These are phyloP conservation scores for Dipus sagitta DNA, from an alignment of 2,797 vertebrate genomes.

Conservation along the genomic window DNA sequence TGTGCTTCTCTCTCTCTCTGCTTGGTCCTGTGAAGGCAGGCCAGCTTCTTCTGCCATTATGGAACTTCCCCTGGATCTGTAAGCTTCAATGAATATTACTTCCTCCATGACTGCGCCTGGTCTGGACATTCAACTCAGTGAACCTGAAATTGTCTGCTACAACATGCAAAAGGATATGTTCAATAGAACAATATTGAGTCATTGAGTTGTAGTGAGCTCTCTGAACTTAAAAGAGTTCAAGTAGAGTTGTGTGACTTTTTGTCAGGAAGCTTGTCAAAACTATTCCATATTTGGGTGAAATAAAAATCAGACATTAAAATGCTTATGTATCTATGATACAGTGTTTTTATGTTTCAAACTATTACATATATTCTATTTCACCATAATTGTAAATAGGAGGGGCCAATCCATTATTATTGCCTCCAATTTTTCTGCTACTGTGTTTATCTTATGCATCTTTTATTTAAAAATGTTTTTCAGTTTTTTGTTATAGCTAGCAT, in stretches of 20 bases:
- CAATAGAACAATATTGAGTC: background rate
- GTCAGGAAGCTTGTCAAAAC: background rate
- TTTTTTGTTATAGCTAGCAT: background rate
- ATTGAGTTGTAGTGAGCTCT: background rate
- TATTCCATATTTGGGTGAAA: background rate
- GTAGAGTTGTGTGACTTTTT: background rate
- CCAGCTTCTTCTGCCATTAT: too few relatives aligned
- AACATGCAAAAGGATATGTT: background rate
- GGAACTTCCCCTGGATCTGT: too few relatives aligned
- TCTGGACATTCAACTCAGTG: too few relatives aligned
- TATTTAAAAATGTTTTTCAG: slow-evolving; percentile 45
- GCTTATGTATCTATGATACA: background rate
- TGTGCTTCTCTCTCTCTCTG: too few relatives aligned
- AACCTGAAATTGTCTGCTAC: background rate
- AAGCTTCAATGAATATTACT: too few relatives aligned
- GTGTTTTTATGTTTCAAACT: background rate
- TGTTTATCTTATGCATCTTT: background rate
- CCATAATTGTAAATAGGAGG: background rate
- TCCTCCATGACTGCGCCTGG: too few relatives aligned
- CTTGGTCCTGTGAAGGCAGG: too few relatives aligned
- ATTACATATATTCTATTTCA: background rate
- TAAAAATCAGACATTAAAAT: slow-evolving; percentile 4
- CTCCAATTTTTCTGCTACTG: slow-evolving; percentile 45
- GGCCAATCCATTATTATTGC: background rate
- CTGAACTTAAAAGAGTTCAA: background rate